These are phyloP conservation scores for Speoplatyrhinus poulsoni DNA, from an alignment of 2,113 vertebrate genomes.

Conservation along the genomic window DNA sequence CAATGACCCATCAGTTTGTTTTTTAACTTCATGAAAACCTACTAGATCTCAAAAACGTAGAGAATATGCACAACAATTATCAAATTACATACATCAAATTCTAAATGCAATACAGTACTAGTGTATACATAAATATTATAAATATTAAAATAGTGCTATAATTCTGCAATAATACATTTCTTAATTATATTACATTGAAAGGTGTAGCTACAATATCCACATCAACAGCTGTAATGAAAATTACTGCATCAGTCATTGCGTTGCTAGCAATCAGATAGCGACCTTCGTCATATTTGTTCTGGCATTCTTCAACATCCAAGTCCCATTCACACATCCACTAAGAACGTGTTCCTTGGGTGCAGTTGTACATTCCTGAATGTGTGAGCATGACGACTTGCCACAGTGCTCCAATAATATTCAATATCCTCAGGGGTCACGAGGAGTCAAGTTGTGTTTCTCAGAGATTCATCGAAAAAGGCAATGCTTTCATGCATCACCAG, in stretches of 20 bases:
- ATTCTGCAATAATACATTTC: background rate
- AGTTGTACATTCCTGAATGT: background rate
- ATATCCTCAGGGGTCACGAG: background rate
- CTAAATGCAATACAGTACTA: background rate
- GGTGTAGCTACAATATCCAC: background rate
- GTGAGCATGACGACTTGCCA: background rate
- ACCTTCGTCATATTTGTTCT: background rate
- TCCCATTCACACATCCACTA: background rate
- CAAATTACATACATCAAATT: no score
- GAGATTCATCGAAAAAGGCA: constrained; percentile 76
- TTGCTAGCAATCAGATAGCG: background rate
- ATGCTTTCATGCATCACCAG: constrained; percentile 24
- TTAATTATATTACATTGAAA: background rate
- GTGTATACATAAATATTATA: constrained; percentile 11
- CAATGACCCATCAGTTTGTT: no score
- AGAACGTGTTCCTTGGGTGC: background rate
- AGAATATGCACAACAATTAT: constrained; percentile 1
- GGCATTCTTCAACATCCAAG: background rate
- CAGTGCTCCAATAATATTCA: background rate
- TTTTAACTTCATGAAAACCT: no score
- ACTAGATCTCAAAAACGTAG: background rate
- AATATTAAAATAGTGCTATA: background rate
- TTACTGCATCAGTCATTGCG: background rate
- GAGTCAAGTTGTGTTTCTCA: constrained; percentile 33
- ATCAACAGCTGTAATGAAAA: background rate